phyloP scores from a whole-genome alignment of 2,888 invertebrate species.

The Leptopilina drosophilae region DNA sequence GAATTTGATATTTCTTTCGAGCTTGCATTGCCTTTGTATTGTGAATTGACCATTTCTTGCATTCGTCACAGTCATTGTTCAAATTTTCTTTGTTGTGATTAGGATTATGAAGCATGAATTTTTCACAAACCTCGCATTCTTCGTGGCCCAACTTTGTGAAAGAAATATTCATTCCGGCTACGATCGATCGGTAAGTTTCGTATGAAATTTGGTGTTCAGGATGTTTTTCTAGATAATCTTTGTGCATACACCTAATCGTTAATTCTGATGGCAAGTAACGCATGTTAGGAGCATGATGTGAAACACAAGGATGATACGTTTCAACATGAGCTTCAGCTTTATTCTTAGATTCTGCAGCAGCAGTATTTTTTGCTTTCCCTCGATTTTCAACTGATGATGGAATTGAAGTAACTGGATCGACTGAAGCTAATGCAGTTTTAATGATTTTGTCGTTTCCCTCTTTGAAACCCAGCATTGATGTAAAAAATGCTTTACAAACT shows the following conservation, averaged over 20 bases:
- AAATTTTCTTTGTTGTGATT: too few species aligned
- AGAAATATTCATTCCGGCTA: conserved; percentile 3
- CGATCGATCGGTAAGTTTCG: neutral
- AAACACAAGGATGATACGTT: neutral
- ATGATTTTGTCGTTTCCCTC: neutral
- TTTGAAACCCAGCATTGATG: neutral
- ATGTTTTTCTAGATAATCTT: neutral
- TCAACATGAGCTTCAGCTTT: neutral
- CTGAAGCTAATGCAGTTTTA: neutral
- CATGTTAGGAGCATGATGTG: conserved; percentile 2
- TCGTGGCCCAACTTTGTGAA: conserved; percentile 13
- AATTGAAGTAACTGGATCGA: neutral
- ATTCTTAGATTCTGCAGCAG: neutral
- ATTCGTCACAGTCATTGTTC: too few species aligned
- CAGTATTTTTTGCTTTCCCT: neutral
- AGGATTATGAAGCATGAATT: too few species aligned
- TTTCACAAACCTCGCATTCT: too few species aligned
- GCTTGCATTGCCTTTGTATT: too few species aligned
- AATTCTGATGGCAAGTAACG: neutral
- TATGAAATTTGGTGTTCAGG: neutral
- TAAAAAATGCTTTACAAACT: conserved; percentile 8
- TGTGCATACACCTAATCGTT: neutral
- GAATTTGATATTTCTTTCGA: neutral
- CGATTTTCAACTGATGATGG: neutral
- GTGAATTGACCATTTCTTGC: too few species aligned